These are phyloP conservation scores for Hepsetus odoe DNA, from an alignment of 2,113 vertebrate species.

Conservation along the genomic window DNA sequence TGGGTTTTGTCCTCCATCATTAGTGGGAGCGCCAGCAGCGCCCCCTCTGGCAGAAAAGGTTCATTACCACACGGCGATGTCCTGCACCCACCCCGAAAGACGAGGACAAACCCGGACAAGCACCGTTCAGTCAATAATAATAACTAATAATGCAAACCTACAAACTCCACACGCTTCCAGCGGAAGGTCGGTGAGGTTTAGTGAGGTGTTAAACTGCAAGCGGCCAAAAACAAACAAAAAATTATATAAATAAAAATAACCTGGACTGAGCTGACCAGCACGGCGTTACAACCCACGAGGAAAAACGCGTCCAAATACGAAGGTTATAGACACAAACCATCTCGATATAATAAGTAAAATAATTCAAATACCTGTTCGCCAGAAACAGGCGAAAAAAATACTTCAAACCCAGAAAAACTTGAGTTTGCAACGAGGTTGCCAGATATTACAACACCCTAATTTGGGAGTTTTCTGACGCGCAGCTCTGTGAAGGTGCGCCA, in stretches of 20 bases:
- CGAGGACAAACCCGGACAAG: background rate
- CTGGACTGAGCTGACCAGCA: background rate
- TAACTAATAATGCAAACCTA: background rate
- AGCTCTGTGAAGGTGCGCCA: background rate
- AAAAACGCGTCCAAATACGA: background rate
- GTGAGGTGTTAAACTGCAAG: background rate
- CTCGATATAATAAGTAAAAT: background rate
- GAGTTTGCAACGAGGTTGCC: background rate
- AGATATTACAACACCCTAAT: background rate
- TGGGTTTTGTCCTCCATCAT: conserved; percentile 44
- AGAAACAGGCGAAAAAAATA: background rate
- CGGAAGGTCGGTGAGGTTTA: background rate
- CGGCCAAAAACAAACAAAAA: too few species aligned
- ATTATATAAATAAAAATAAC: too few species aligned
- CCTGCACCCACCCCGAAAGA: background rate
- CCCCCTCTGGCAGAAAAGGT: background rate
- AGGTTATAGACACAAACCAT: background rate
- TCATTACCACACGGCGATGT: conserved; percentile 1
- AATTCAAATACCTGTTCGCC: conserved; percentile 2
- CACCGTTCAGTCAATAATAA: background rate
- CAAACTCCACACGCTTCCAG: background rate
- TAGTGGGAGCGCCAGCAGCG: conserved; percentile 16
- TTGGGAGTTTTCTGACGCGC: too few species aligned
- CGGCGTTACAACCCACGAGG: background rate
- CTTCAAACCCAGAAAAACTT: background rate